These are phyloP conservation scores for Galendromus occidentalis DNA, from an alignment of 1,140 invertebrate genomes.

Conservation along the genomic window DNA sequence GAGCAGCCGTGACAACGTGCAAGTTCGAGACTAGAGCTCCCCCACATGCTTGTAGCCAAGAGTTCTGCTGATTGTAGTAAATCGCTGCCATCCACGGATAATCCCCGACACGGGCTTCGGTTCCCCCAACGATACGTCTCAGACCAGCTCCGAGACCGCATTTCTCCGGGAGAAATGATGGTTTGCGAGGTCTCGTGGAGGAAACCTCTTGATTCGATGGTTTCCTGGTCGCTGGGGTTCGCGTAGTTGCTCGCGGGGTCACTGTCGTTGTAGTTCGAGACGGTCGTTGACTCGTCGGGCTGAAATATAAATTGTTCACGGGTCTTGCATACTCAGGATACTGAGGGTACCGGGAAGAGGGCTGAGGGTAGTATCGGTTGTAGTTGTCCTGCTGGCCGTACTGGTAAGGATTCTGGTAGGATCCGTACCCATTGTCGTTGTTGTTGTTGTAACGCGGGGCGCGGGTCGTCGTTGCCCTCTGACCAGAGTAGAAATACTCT, in stretches of 20 bases:
- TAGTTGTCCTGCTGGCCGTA: background rate
- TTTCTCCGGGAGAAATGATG: background rate
- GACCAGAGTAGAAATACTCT: background rate
- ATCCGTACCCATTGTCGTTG: slow-evolving; percentile 11
- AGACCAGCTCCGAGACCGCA: background rate
- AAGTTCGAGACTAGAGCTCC: slow-evolving; percentile 71
- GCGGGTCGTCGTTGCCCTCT: background rate
- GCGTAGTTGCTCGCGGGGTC: background rate
- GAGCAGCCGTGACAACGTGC: slow-evolving; percentile 83
- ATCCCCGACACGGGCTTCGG: slow-evolving; percentile 14
- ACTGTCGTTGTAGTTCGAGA: background rate
- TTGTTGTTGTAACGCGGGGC: background rate
- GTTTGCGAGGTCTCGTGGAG: background rate
- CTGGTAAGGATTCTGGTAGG: background rate
- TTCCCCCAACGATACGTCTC: slow-evolving; percentile 18
- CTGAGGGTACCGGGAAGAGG: background rate
- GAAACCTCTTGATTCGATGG: no score
- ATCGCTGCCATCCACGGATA: slow-evolving; percentile 27
- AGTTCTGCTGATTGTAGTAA: slow-evolving; percentile 68
- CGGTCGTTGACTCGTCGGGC: background rate
- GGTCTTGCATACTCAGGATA: background rate
- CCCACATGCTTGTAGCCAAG: slow-evolving; percentile 46
- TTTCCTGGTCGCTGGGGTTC: background rate
- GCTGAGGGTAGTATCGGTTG: background rate
- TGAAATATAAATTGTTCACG: slow-evolving; percentile 6